These are phyloP conservation scores for Melinopterus prodromus DNA, from an alignment of 2,888 invertebrate genomes.

Conservation along the genomic window DNA sequence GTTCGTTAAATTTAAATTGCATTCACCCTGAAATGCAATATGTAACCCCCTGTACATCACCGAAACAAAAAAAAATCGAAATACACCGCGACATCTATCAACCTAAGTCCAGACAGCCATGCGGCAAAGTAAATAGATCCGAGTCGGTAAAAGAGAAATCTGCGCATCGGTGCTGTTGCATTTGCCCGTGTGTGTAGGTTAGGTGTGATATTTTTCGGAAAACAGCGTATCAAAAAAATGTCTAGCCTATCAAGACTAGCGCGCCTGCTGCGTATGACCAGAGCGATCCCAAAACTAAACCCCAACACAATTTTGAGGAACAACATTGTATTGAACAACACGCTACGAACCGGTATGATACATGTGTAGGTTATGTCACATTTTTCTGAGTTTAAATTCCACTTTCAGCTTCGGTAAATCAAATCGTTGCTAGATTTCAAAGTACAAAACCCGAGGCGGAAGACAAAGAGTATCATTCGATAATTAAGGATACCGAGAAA, in stretches of 20 bases:
- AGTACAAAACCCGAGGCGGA: conserved; percentile 48
- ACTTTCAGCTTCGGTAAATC: background rate
- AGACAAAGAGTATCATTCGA: conserved; percentile 65
- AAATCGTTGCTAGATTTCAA: conserved; percentile 29
- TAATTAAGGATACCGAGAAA: conserved; percentile 70
- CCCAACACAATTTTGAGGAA: background rate
- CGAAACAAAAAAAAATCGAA: too few relatives aligned
- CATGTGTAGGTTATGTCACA: background rate
- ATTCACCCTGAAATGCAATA: too few relatives aligned
- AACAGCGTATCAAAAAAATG: background rate
- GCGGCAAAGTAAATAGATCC: background rate
- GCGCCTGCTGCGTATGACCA: background rate
- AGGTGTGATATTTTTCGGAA: background rate
- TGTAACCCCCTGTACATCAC: too few relatives aligned
- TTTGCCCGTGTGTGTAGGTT: background rate
- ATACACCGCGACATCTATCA: background rate
- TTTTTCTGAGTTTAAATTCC: background rate
- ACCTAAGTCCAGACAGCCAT: background rate
- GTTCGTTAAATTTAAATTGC: too few relatives aligned
- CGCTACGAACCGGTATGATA: background rate
- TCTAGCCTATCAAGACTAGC: background rate
- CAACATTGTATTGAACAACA: background rate
- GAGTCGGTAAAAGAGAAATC: background rate
- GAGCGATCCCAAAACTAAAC: background rate
- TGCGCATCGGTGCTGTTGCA: background rate